Percentiles rank a stretch among this genome's conserved stretches.
Evolutionary conservation across 2,797 vertebrate species (phyloP).

Genomic region (Catharus ustulatus): DNA sequence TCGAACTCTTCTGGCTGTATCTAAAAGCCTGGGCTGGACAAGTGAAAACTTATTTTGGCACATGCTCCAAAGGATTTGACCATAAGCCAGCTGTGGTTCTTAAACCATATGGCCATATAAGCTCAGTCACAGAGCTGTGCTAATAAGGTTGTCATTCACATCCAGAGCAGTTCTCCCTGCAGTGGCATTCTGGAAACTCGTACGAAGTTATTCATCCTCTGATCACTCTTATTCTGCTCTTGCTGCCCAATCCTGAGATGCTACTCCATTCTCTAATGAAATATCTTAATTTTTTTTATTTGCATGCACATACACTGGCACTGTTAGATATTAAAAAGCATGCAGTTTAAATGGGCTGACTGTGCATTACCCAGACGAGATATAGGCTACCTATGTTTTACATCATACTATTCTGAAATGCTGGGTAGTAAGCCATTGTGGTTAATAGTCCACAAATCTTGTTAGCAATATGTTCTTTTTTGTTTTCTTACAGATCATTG

Average conservation of each 20-base stretch:
- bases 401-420: background rate
- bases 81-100: background rate
- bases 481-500: background rate
- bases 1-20: background rate
- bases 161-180: background rate
- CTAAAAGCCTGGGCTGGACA: background rate
- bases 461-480: background rate
- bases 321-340: background rate
- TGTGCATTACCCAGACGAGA: background rate
- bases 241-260: rapidly evolving
- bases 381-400: background rate
- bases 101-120: background rate
- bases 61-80: background rate
- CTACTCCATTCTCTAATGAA: background rate
- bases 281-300: background rate
- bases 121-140: background rate
- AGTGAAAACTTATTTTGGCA: background rate
- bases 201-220: background rate
- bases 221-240: background rate
- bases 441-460: background rate
- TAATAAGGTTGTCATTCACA: conserved; percentile 5
- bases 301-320: background rate
- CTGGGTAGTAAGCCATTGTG: background rate
- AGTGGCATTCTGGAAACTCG: background rate
- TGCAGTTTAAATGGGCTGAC: background rate